Base-by-base conservation (phyloP, 35 echinoderm and acorn worm species). In the Ophioderma brevispina region DNA sequence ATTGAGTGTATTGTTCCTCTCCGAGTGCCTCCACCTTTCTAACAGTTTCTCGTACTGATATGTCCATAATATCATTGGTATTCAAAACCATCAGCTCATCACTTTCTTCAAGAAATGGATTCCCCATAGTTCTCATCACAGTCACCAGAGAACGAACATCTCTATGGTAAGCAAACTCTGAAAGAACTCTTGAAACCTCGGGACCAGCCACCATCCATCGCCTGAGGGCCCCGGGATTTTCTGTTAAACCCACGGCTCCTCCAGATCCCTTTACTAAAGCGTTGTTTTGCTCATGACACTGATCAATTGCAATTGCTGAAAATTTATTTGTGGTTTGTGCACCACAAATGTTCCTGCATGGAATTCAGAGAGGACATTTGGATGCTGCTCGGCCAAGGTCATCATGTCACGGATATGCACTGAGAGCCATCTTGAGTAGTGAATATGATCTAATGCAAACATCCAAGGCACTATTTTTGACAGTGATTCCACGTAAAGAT, bases 211-310 rank as follows among this genome's bases (percentile, higher is more conserved):
- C 80, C 87, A 93, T 93, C 87, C 91, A 82, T 40, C 88, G 80
- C 30, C 81, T 75, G 32, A 93, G 91, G 82, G 95, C 88, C 36
- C 36, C 81, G 28, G 76, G 79, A 79, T 92, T 96, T 35, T 89
- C 94, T 42, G 90, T 92, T 13, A 92, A 35, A 1, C 90, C 79
- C n/a, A 55, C 81, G 36, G 82, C 87, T 56, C 94, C 87, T 85
- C 90, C 86, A 80, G 33, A 21, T 39, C 93, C 93, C 32, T 95
- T 91, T 4, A 91, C 63, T 0, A 64, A 23, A n/a, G 90, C 85
- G 79, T 96, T 92, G 80, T 84, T 89, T 76, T 96, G 94, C 39
- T 96, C 81, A 75, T 96, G 90, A n/a, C 41, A 33, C 43, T 96
- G 90, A 41, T 96, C 94, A 38, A 87, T 79, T 88, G 90, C 80